Percentiles rank a stretch among this genome's conserved stretches.
phyloP scores from a whole-genome alignment of 2,113 vertebrate species.

The Hylia prasina region DNA sequence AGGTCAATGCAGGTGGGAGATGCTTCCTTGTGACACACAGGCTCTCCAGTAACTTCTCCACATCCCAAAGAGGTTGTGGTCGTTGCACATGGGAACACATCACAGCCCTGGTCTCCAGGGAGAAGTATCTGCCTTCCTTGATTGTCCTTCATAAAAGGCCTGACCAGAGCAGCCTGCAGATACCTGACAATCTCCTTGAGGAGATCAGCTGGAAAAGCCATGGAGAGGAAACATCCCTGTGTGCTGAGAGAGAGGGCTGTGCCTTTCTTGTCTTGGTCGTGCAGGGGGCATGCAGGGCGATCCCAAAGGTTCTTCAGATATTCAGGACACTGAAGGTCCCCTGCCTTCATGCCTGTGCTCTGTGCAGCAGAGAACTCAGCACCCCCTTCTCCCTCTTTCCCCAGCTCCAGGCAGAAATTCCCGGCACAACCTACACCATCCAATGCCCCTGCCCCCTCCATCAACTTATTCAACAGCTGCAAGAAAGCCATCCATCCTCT shows the following conservation, averaged over 20 bases:
- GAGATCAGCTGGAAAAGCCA: not conserved
- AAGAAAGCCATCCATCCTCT: conserved; percentile 6
- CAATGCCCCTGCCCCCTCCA: not conserved
- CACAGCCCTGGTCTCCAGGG: not conserved
- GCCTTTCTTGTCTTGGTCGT: accelerated
- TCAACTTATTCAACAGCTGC: not conserved
- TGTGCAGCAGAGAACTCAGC: not conserved
- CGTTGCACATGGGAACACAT: accelerated
- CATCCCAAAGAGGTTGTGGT: no score
- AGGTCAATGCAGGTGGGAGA: not conserved
- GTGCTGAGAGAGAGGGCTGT: not conserved
- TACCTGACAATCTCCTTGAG: not conserved
- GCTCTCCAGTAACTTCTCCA: not conserved
- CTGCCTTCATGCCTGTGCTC: not conserved
- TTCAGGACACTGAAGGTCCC: accelerated
- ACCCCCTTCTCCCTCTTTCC: not conserved
- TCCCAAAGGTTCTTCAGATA: not conserved
- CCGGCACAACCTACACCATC: accelerated
- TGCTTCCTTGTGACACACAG: accelerated
- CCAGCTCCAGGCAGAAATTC: not conserved
- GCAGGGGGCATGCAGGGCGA: not conserved
- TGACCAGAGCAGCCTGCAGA: not conserved
- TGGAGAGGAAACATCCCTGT: not conserved
- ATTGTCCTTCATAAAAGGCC: accelerated
- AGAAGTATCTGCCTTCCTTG: not conserved